Evolutionary conservation across 1,140 invertebrate genomes (phyloP).

Genomic region (Lutraria rhynchaena): DNA sequence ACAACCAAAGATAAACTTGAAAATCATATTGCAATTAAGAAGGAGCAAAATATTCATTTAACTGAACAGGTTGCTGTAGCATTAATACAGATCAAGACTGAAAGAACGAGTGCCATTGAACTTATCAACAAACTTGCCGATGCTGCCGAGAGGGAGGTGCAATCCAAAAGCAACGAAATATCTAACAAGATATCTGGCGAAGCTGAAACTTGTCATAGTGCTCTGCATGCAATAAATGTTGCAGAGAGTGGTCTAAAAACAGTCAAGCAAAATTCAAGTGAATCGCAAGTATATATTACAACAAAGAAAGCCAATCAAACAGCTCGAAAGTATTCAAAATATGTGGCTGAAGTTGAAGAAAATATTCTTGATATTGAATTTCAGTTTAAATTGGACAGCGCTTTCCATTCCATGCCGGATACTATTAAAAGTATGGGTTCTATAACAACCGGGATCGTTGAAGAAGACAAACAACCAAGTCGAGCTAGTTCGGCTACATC

Average conservation of each 20-base stretch:
- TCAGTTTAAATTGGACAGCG: slow-evolving; percentile 1
- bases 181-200: neutral
- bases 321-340: slow-evolving; percentile 1
- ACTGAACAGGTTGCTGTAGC: neutral
- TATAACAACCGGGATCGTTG: neutral
- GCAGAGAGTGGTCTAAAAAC: neutral
- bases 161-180: slow-evolving; percentile 1
- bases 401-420: neutral
- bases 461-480: neutral
- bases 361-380: neutral
- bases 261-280: neutral
- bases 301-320: slow-evolving; percentile 5
- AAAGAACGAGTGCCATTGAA: slow-evolving; percentile 3
- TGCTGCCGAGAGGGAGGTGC: neutral
- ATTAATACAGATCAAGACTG: slow-evolving; percentile 2
- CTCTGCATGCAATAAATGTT: neutral
- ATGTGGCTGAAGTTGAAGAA: slow-evolving; percentile 1
- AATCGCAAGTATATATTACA: slow-evolving; percentile 9
- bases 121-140: slow-evolving; percentile 18
- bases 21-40: neutral
- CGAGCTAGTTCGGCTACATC: neutral
- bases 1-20: neutral
- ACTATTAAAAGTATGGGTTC: neutral
- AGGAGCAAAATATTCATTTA: neutral
- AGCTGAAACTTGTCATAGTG: slow-evolving; percentile 2